These are phyloP conservation scores for Poeciliopsis retropinna DNA, from an alignment of 2,113 vertebrate species.

Conservation along the genomic window DNA sequence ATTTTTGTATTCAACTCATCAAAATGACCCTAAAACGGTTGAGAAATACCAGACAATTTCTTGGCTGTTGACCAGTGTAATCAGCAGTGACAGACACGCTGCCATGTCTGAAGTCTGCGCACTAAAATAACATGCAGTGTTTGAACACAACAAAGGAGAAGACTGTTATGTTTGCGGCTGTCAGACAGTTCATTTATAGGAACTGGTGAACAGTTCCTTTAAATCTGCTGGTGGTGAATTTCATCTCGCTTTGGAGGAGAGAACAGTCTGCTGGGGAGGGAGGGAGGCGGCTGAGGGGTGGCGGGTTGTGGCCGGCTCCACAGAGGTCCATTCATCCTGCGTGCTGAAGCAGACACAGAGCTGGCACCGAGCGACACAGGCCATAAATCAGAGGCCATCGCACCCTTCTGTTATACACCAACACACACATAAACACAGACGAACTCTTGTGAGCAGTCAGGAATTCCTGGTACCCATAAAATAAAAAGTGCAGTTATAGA, in stretches of 20 bases:
- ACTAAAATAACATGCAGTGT: background rate
- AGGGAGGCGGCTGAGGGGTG: slow-evolving; percentile 15
- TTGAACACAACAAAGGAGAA: background rate
- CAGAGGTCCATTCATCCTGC: slow-evolving; percentile 80
- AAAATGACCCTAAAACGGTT: too few species aligned
- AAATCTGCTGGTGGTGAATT: slow-evolving; percentile 47
- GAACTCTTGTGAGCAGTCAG: background rate
- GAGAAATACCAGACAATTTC: too few species aligned
- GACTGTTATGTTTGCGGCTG: slow-evolving; percentile 39
- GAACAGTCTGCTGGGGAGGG: background rate
- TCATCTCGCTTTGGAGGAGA: slow-evolving; percentile 23
- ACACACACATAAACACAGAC: slow-evolving; percentile 7
- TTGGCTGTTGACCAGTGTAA: too few species aligned
- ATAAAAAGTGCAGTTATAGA: background rate
- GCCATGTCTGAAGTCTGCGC: too few species aligned
- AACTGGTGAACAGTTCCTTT: slow-evolving; percentile 52
- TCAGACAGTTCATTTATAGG: slow-evolving; percentile 48
- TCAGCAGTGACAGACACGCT: background rate
- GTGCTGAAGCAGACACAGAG: slow-evolving; percentile 76
- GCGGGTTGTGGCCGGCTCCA: slow-evolving; percentile 64
- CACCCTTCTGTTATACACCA: slow-evolving; percentile 55
- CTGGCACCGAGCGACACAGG: slow-evolving; percentile 68
- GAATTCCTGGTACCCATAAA: slow-evolving; percentile 6
- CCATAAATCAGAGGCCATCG: slow-evolving; percentile 76
- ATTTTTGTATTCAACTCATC: too few species aligned